Conservation (phyloP, 2,113 vertebrate genomes). For the Numenius arquata region DNA sequence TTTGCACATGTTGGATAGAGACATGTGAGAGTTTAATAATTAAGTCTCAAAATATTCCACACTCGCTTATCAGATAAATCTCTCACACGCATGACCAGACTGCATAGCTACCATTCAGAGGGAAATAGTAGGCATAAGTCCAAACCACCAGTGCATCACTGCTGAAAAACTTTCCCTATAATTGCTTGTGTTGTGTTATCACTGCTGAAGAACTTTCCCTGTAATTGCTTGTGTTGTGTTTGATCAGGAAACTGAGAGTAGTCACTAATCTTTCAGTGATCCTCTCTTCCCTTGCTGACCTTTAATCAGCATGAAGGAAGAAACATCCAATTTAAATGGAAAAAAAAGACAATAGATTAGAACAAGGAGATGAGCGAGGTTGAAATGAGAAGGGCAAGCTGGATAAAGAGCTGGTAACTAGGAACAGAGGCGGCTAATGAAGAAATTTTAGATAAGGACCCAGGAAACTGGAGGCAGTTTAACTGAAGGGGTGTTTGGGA, state of each 20-base stretch:
- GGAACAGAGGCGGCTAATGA: background rate
- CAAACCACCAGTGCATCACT: background rate
- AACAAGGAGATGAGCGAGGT: background rate
- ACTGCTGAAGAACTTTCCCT: background rate
- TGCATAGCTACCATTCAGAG: background rate
- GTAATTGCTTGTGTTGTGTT: background rate
- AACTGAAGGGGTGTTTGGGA: background rate
- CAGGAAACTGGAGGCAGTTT: background rate
- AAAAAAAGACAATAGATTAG: background rate
- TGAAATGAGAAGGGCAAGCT: background rate
- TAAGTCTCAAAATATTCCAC: background rate
- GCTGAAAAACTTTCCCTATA: background rate
- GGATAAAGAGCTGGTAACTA: background rate
- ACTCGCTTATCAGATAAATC: background rate
- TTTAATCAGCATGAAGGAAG: constrained; percentile 3
- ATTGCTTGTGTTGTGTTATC: background rate
- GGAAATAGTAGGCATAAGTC: background rate
- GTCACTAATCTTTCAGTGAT: background rate
- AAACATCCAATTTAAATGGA: background rate
- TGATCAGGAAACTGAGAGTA: background rate
- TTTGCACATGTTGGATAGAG: background rate
- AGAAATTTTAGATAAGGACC: background rate
- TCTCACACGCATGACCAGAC: background rate
- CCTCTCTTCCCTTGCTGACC: background rate
- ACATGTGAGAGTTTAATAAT: background rate